phyloP scores from a whole-genome alignment of 2,113 vertebrate species.

The Otis tarda region DNA sequence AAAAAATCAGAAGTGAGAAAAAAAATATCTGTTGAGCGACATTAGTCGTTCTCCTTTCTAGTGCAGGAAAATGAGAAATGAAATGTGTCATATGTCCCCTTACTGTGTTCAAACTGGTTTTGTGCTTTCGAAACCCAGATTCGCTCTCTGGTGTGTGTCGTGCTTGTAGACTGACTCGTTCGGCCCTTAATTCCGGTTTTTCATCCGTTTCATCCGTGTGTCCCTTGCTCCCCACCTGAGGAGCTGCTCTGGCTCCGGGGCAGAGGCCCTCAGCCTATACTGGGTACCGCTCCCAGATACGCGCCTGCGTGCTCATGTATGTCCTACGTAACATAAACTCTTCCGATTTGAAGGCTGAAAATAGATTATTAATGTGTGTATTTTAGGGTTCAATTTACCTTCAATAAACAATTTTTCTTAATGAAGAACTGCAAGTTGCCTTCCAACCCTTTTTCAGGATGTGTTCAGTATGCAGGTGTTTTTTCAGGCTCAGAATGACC shows the following conservation, averaged over 20 bases:
- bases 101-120: slow-evolving; percentile 16
- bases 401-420: not conserved
- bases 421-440: not conserved
- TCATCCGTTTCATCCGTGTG: accelerated
- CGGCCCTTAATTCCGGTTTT: not conserved
- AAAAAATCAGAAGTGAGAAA: too few relatives aligned
- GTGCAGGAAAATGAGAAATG: not conserved
- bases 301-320: accelerated
- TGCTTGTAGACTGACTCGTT: not conserved
- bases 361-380: not conserved
- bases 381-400: not conserved
- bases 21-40: not conserved
- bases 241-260: not conserved
- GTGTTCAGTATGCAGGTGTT: not conserved
- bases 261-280: not conserved
- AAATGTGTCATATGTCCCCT: slow-evolving; percentile 27
- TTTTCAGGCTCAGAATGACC: not conserved
- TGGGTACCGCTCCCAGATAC: not conserved
- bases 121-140: slow-evolving; percentile 38
- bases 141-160: slow-evolving; percentile 32
- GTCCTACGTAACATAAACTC: slow-evolving; percentile 13
- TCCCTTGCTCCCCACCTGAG: not conserved
- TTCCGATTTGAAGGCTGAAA: slow-evolving; percentile 9
- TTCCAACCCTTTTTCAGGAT: slow-evolving; percentile 17
- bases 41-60: not conserved